Evolutionary conservation across 37 sponge, comb jelly and placozoan genomes (phyloP).

Genomic region (Crambe crambe): DNA sequence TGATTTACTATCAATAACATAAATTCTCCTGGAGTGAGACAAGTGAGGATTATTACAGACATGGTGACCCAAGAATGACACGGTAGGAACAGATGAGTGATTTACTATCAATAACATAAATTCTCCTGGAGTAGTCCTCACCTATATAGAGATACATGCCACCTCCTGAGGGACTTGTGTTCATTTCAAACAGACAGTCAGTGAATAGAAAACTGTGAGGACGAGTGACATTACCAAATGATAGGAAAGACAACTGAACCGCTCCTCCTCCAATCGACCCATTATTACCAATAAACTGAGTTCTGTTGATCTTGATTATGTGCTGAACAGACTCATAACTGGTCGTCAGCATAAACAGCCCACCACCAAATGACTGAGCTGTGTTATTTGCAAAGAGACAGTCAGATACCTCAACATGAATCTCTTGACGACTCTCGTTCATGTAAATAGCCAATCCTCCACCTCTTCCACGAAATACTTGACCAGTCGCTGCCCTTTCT

Average conservation of each 20-base stretch:
- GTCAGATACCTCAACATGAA: slow-evolving; percentile 14
- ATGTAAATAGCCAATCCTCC: slow-evolving; percentile 59
- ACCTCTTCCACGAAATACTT: slow-evolving; percentile 55
- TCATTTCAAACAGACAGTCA: slow-evolving; percentile 31
- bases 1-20: too few species aligned
- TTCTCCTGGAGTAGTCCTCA: too few species aligned
- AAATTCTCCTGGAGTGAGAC: too few species aligned
- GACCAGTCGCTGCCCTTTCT: neutral
- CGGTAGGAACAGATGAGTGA: too few species aligned
- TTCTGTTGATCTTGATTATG: neutral
- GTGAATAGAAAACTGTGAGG: slow-evolving; percentile 12
- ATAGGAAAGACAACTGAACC: slow-evolving; percentile 7
- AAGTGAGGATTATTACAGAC: too few species aligned
- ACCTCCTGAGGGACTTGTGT: slow-evolving; percentile 23
- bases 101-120: too few species aligned
- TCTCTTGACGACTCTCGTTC: slow-evolving; percentile 10
- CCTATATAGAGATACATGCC: slow-evolving; percentile 18
- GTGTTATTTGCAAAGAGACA: slow-evolving; percentile 42
- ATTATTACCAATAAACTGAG: slow-evolving; percentile 30
- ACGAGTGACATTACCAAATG: neutral
- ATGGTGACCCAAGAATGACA: too few species aligned
- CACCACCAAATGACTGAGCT: slow-evolving; percentile 62
- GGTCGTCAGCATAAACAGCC: slow-evolving; percentile 33
- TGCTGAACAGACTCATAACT: slow-evolving; percentile 11
- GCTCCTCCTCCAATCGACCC: slow-evolving; percentile 51